phyloP scores from a whole-genome alignment of 2,888 invertebrate species.

The Dastarcus helophoroides region DNA sequence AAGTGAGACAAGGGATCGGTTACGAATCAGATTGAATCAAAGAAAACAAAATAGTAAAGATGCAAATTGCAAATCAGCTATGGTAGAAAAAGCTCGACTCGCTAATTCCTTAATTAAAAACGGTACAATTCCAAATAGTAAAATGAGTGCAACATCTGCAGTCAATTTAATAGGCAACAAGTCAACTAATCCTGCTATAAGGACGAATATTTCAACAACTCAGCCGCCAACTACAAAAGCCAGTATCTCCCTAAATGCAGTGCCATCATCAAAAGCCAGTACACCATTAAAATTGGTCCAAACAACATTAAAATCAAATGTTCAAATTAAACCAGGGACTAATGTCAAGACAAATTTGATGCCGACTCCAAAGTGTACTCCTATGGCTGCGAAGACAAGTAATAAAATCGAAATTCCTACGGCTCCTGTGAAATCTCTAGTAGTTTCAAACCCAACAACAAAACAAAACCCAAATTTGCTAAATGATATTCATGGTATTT shows the following conservation, averaged over 20 bases:
- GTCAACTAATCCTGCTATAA: too few species aligned
- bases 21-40: conserved; percentile 31
- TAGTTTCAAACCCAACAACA: conserved; percentile 3
- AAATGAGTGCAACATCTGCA: too few species aligned
- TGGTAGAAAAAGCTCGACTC: too few species aligned
- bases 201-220: too few species aligned
- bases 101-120: too few species aligned
- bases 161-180: too few species aligned
- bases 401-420: too few species aligned
- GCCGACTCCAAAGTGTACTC: conserved; percentile 4
- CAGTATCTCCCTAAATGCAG: too few species aligned
- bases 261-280: conserved; percentile 3
- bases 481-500: conserved; percentile 31
- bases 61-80: too few species aligned
- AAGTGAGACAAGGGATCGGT: conserved; percentile 31
- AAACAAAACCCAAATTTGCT: conserved; percentile 7
- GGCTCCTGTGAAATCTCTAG: conserved; percentile 2
- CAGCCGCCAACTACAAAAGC: too few species aligned
- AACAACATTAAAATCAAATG: conserved; percentile 5
- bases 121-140: too few species aligned
- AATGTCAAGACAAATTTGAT: conserved; percentile 1
- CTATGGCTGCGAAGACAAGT: neutral
- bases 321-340: conserved; percentile 4
- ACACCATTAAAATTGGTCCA: conserved; percentile 3
- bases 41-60: conserved; percentile 13